Conservation (phyloP, 2,888 invertebrate genomes). For the Epinotia nisella region DNA sequence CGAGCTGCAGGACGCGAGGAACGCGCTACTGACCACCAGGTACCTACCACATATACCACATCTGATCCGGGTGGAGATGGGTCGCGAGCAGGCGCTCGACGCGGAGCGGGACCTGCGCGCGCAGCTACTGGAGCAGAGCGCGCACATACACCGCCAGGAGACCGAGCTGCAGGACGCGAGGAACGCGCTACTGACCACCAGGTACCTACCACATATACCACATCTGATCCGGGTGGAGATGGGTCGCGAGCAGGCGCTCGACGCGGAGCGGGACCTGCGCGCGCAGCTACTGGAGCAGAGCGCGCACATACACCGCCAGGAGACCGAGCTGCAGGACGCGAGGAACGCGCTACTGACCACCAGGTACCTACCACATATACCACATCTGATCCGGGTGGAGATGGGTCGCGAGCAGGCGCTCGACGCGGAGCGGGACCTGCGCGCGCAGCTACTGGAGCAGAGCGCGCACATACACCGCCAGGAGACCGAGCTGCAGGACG, state of each 20-base stretch:
- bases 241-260: too few relatives aligned
- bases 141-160: conserved; percentile 64
- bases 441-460: conserved; percentile 87
- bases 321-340: too few relatives aligned
- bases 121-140: conserved; percentile 86
- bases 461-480: conserved; percentile 62
- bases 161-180: conserved; percentile 66
- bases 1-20: conserved; percentile 55
- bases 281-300: too few relatives aligned
- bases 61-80: conserved; percentile 95
- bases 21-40: conserved; percentile 12
- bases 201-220: too few relatives aligned
- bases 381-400: conserved; percentile 90
- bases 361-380: too few relatives aligned
- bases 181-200: conserved; percentile 56
- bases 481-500: conserved; percentile 61
- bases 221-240: too few relatives aligned
- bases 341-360: too few relatives aligned
- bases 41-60: not conserved
- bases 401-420: conserved; percentile 94
- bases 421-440: conserved; percentile 89
- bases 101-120: conserved; percentile 88
- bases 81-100: conserved; percentile 91
- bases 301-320: too few relatives aligned
- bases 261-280: too few relatives aligned